A percentile compares a stretch with the other conserved stretches of the same genome.
Evolutionary conservation across 2,888 invertebrate genomes (phyloP).

Genomic region (Yponomeuta evonymella): DNA sequence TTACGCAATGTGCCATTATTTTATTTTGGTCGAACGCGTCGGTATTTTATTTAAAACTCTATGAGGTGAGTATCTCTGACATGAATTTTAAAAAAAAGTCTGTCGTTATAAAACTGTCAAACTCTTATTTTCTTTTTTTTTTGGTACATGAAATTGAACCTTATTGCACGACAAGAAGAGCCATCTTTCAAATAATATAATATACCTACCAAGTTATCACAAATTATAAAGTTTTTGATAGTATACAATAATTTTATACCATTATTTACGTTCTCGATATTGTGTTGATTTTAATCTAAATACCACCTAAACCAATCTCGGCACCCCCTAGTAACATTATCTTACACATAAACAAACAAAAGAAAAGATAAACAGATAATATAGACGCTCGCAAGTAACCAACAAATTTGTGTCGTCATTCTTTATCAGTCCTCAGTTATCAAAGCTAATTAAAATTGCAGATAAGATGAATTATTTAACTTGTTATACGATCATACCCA

Average conservation of each 20-base stretch:
- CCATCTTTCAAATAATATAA: not conserved
- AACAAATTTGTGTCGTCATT: conserved; percentile 6
- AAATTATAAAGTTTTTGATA: too few relatives aligned
- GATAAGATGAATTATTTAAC: conserved; percentile 61
- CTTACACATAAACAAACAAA: not conserved
- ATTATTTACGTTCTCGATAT: not conserved
- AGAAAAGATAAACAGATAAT: not conserved
- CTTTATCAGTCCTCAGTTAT: conserved; percentile 25
- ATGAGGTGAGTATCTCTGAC: not conserved
- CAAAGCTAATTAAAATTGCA: conserved; percentile 63
- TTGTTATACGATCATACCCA: conserved; percentile 29
- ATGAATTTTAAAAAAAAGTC: not conserved
- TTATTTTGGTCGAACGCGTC: too few relatives aligned
- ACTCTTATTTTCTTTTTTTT: not conserved
- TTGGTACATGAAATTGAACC: not conserved
- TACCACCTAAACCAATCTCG: not conserved
- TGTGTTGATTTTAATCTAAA: too few relatives aligned
- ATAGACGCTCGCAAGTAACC: not conserved
- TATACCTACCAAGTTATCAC: too few relatives aligned
- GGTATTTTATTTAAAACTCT: too few relatives aligned
- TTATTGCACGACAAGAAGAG: not conserved
- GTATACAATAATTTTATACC: too few relatives aligned
- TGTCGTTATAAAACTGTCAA: not conserved
- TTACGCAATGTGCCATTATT: too few relatives aligned
- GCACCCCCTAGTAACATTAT: not conserved